These are phyloP conservation scores for Channa argus DNA, from an alignment of 2,113 vertebrate species.

Conservation along the genomic window DNA sequence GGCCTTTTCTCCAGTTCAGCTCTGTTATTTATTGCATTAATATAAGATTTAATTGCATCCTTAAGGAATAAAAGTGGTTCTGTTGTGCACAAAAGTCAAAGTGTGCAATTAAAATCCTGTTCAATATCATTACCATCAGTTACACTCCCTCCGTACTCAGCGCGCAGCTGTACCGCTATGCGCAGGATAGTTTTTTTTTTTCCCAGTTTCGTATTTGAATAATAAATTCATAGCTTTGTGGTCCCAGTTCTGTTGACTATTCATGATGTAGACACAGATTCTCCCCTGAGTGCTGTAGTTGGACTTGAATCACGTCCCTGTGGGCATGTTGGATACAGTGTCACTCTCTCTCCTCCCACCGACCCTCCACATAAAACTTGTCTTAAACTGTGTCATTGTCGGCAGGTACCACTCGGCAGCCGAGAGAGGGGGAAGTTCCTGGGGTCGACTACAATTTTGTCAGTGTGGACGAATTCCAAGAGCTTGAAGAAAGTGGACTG, in stretches of 20 bases:
- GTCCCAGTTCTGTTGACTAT: constrained; percentile 61
- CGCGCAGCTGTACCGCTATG: constrained; percentile 39
- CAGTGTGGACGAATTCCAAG: constrained; percentile 94
- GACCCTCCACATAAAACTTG: not conserved
- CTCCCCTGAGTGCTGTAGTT: constrained; percentile 45
- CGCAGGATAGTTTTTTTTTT: not conserved
- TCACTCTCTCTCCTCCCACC: not conserved
- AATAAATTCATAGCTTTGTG: constrained; percentile 49
- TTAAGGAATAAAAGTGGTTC: constrained; percentile 7
- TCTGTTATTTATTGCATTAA: not conserved
- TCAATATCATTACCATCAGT: constrained; percentile 45
- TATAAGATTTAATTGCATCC: constrained; percentile 9
- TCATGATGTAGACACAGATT: constrained; percentile 66
- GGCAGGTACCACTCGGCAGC: constrained; percentile 96
- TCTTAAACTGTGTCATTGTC: constrained; percentile 51
- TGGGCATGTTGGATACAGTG: constrained; percentile 32
- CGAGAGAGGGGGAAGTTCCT: constrained; percentile 96
- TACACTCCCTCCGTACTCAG: constrained; percentile 37
- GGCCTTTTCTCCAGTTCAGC: not conserved
- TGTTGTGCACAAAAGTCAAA: constrained; percentile 11
- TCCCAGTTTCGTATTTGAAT: constrained; percentile 53
- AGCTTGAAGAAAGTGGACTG: constrained; percentile 94
- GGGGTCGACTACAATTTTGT: constrained; percentile 99
- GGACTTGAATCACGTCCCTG: constrained; percentile 47
- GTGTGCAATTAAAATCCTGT: constrained; percentile 48